A percentile compares a stretch with the other conserved stretches of the same genome.
phyloP scores from a whole-genome alignment of 2,113 vertebrate genomes.

The Ploceus nigricollis region DNA sequence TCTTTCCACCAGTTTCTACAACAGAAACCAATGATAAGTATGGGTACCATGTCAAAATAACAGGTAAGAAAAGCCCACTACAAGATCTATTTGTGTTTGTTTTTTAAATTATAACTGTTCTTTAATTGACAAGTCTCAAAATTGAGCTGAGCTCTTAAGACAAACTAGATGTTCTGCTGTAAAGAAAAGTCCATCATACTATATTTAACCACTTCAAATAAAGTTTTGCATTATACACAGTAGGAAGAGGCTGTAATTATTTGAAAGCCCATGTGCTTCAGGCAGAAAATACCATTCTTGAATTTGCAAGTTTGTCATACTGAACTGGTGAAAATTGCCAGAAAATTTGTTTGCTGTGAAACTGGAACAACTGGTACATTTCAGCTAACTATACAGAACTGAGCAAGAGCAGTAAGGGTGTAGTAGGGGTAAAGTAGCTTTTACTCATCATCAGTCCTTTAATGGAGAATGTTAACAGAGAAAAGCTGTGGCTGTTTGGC shows the following conservation, averaged over 20 bases:
- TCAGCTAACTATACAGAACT: neutral
- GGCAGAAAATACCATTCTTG: neutral
- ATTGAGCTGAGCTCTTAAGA: neutral
- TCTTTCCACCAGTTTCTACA: neutral
- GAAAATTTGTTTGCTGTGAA: neutral
- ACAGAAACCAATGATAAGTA: neutral
- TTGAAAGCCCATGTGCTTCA: neutral
- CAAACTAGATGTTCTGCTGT: neutral
- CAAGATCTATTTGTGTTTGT: neutral
- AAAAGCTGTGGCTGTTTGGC: neutral
- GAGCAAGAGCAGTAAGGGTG: neutral
- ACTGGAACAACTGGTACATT: neutral
- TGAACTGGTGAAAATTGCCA: neutral
- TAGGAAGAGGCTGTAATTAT: neutral
- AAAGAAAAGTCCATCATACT: neutral
- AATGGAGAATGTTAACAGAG: neutral
- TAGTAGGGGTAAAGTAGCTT: neutral
- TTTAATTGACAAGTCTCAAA: neutral
- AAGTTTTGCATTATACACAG: neutral
- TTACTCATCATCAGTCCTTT: neutral
- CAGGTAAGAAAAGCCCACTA: neutral
- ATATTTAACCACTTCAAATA: neutral
- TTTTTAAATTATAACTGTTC: neutral
- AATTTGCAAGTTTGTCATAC: neutral
- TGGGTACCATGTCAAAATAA: neutral